Evolutionary conservation across 2,888 invertebrate species (phyloP).

Genomic region (Steromphala cineraria): DNA sequence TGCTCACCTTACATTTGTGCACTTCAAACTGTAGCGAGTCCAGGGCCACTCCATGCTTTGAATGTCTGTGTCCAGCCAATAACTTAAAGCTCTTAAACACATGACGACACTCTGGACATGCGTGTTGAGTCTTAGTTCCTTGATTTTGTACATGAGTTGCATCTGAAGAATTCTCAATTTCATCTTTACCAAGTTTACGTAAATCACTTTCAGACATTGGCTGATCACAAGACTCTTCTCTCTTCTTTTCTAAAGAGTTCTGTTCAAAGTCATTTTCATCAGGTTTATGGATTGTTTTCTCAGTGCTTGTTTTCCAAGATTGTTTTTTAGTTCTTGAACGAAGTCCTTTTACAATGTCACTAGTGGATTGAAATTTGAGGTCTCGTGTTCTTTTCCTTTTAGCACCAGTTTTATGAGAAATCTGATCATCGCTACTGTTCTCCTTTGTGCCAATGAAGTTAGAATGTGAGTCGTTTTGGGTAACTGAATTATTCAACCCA

Average conservation of each 20-base stretch:
- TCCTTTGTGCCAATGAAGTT: too few relatives aligned
- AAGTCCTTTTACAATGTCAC: background rate
- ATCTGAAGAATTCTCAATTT: background rate
- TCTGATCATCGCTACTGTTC: too few relatives aligned
- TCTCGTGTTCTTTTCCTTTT: background rate
- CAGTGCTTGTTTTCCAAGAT: background rate
- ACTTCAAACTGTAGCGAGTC: background rate
- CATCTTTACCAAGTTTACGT: too few relatives aligned
- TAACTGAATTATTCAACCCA: background rate
- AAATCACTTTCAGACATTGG: background rate
- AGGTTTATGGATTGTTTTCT: background rate
- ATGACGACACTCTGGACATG: background rate
- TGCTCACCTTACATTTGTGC: background rate
- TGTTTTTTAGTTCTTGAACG: background rate
- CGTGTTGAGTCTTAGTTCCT: background rate
- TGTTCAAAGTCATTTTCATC: background rate
- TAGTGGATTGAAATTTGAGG: background rate
- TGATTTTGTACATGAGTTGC: too few relatives aligned
- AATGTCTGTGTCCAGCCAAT: constrained; percentile 3
- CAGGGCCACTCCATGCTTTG: background rate
- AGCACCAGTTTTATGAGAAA: background rate
- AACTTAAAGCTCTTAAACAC: background rate
- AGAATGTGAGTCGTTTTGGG: background rate
- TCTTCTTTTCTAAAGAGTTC: background rate
- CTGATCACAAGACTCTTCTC: background rate